Base-by-base conservation (phyloP, 2,113 vertebrate species). In the Peromyscus californicus region DNA sequence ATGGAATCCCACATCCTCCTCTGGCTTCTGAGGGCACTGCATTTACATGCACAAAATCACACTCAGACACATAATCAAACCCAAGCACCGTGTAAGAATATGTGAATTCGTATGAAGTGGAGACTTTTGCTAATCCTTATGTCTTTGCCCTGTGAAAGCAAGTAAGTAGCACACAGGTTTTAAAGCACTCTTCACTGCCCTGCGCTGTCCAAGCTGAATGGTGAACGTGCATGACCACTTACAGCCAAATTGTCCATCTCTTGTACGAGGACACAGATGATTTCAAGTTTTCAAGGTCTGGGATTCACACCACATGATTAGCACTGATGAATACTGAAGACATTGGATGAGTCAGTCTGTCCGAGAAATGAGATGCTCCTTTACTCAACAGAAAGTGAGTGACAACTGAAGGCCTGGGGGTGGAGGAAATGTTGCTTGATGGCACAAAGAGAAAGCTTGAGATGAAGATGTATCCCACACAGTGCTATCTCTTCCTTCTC, bases 241-340 rank as follows among this genome's bases (percentile, higher is more conserved):
- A 45, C 75, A 31, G 45, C 57, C 16, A 89, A 67, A 75, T 82
- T 75, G 21, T 67, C 75, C 6, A 7, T 22, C 45, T 26, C 72
- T 57, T n/a, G 65, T 57, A 74, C 42, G 29, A 74, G 3, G 15
- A 6, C 36, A 89, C 19, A n/a, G 33, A 33, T 65, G n/a, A 7
- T 48, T 67, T 83, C 74, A 36, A 75, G 45, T 83, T 95, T 92
- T 75, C 33, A 57, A n/a, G 7, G 16, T 42, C 63, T 93, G 7
- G 0, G 7, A 36, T n/a, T 11, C 0, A 57, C 11, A 82, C 1
- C 19, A 45, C 26, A 36, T 54, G 88, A 72, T 51, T 42, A 76
- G 12, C 29, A 75, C 59, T 26, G n/a, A 11, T 93, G 59, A 83
- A 84, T 61, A 39, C 48, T 69, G 7, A 90, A 39, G 21, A 21